Evolutionary conservation across 2,113 vertebrate genomes (phyloP), one percentile per base, ranked within the genome.

Genomic region (Etia nguti): DNA sequence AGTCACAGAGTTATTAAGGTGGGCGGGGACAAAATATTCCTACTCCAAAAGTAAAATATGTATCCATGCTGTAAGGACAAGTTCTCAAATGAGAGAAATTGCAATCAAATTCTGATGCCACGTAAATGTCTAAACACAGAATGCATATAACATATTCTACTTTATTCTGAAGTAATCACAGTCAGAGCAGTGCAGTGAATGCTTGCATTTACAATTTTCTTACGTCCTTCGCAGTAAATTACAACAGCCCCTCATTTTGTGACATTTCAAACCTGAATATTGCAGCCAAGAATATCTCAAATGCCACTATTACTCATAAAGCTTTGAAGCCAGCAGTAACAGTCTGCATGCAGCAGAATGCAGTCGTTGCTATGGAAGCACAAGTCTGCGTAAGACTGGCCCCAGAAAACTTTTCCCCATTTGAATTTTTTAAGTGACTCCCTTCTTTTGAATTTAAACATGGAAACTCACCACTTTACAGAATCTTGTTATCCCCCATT

Each of bases 301-400:
- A 79, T 68, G 24, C 2, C 18, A 20, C 38, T 3, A 38, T 65
- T 5, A 8, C 2, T 10, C 68, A 88, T 34, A 36, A 68, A 57
- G 59, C 80, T 85, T 56, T 86, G 52, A 68, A 62, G 38, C 4
- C 38, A 54, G 59, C 5, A 43, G 29, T 15, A 13, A 20, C 16
- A 13, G 60, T 82, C 18, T 31, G 31, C 24, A 12, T 83, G 60
- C 48, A 18, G 12, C 65, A 60, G 3, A 81, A 20, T 38, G 77
- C 46, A 65, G 50, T 41, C 24, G 70, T 84, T 85, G 59, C 70
- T 82, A 86, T 86, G 79, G 73, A 85, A 88, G 73, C 60, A 68
- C 16, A 56, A 56, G 54, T 12, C 54, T 65, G 16, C 52, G 31
- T 50, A 56, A 81, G 70, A 56, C 5, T 8, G 6, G 31, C 55